phyloP scores from a whole-genome alignment of 2,113 vertebrate species.

The Arenaria interpres region DNA sequence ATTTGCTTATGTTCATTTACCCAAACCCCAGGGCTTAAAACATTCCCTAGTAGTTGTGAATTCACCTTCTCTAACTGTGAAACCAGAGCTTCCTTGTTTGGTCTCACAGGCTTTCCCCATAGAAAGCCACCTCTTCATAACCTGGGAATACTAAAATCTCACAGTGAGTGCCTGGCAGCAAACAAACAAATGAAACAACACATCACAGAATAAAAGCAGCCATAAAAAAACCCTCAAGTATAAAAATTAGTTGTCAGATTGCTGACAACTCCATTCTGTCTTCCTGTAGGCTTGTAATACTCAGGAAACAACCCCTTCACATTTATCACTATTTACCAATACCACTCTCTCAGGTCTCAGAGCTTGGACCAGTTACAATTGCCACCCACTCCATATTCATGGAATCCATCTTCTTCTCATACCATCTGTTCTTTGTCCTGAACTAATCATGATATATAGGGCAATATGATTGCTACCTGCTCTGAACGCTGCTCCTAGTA shows the following conservation, averaged over 20 bases:
- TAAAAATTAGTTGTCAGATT: conserved; percentile 45
- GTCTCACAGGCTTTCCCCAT: background rate
- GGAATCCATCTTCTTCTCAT: conserved; percentile 52
- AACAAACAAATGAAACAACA: conserved; percentile 48
- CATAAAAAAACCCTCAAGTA: background rate
- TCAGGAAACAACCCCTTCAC: conserved; percentile 24
- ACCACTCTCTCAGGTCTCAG: conserved; percentile 27
- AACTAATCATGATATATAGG: conserved; percentile 74
- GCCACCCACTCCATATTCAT: conserved; percentile 72
- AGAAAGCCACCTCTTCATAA: background rate
- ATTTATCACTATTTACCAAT: conserved; percentile 60
- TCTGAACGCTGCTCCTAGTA: conserved; percentile 47
- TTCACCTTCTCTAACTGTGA: background rate
- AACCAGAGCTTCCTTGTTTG: background rate
- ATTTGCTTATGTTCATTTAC: background rate
- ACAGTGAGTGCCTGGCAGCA: conserved; percentile 15
- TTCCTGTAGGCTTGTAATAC: conserved; percentile 24
- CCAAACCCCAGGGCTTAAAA: background rate
- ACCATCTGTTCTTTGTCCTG: conserved; percentile 77
- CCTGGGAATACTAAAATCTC: conserved; percentile 14
- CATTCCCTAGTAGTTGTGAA: background rate
- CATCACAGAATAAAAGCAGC: conserved; percentile 34
- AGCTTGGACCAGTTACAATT: conserved; percentile 45
- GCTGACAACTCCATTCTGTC: conserved; percentile 51
- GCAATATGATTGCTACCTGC: conserved; percentile 46